A percentile compares a stretch with the other conserved stretches of the same genome.
Conservation (phyloP, 2,797 vertebrate species). For the Xenopus petersii region DNA sequence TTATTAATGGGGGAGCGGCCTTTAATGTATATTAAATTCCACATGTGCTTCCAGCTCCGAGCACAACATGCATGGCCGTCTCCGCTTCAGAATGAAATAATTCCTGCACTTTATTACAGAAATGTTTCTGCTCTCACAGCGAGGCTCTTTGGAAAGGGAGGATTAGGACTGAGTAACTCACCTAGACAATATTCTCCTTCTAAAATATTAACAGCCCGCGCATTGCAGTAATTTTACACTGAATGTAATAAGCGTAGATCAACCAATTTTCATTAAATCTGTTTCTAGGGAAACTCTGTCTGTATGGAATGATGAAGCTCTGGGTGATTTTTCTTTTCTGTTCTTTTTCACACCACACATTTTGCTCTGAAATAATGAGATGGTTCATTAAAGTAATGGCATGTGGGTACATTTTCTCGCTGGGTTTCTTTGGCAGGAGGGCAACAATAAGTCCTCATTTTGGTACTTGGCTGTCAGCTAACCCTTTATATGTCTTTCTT, state of each 20-base stretch:
- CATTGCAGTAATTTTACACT: constrained; percentile 20
- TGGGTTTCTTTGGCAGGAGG: too few relatives aligned
- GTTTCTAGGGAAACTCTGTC: constrained; percentile 46
- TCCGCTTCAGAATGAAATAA: constrained; percentile 24
- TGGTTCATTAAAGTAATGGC: too few relatives aligned
- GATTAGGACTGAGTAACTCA: constrained; percentile 29
- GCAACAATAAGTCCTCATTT: too few relatives aligned
- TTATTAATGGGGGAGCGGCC: too few relatives aligned
- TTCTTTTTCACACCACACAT: too few relatives aligned
- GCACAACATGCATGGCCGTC: too few relatives aligned
- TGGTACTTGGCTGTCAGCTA: too few relatives aligned
- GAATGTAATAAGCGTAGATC: constrained; percentile 44
- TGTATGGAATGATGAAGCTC: constrained; percentile 10
- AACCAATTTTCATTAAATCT: constrained; percentile 42
- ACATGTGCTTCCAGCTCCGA: too few relatives aligned
- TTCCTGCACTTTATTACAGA: constrained; percentile 38
- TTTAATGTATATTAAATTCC: too few relatives aligned
- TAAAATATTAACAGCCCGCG: constrained; percentile 39
- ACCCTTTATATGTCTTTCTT: too few relatives aligned
- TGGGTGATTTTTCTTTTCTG: background rate
- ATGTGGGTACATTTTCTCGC: too few relatives aligned
- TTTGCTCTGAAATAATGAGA: too few relatives aligned
- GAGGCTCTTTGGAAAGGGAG: constrained; percentile 13
- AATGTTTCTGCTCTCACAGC: constrained; percentile 27
- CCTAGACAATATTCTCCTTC: constrained; percentile 36